Conservation (phyloP, 35 echinoderm and acorn worm genomes). For the Diadema setosum region DNA sequence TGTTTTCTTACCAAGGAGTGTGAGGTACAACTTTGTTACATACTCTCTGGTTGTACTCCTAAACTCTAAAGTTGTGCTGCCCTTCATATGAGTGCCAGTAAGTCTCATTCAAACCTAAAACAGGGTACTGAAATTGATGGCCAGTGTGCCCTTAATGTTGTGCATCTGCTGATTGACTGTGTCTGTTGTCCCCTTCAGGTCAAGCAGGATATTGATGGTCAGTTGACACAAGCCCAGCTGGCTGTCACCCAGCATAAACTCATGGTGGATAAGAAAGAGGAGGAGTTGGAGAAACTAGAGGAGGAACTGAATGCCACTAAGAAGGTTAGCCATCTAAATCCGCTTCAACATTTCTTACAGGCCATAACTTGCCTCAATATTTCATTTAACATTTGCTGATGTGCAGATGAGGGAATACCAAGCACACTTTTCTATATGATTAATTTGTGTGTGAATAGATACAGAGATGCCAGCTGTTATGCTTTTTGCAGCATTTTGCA, state of each 20-base stretch:
- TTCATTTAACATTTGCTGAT: neutral
- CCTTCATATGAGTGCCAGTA: no score
- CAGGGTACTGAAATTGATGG: no score
- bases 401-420: neutral
- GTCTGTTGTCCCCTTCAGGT: slow-evolving; percentile 31
- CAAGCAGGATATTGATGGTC: slow-evolving; percentile 65
- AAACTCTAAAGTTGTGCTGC: no score
- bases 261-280: slow-evolving; percentile 61
- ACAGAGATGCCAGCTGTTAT: neutral
- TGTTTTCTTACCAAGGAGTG: no score
- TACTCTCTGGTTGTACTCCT: no score
- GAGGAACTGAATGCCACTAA: slow-evolving; percentile 91
- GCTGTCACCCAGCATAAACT: slow-evolving; percentile 63
- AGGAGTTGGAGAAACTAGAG: slow-evolving; percentile 78
- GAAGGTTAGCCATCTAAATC: slow-evolving; percentile 59
- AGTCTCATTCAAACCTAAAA: no score
- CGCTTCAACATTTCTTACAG: no score
- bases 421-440: neutral
- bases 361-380: neutral
- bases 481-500: neutral
- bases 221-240: slow-evolving; percentile 59
- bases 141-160: neutral
- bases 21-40: no score
- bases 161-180: neutral
- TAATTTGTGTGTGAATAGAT: neutral